phyloP scores from a whole-genome alignment of 2,888 invertebrate genomes.

The Cerceris ruficornis region DNA sequence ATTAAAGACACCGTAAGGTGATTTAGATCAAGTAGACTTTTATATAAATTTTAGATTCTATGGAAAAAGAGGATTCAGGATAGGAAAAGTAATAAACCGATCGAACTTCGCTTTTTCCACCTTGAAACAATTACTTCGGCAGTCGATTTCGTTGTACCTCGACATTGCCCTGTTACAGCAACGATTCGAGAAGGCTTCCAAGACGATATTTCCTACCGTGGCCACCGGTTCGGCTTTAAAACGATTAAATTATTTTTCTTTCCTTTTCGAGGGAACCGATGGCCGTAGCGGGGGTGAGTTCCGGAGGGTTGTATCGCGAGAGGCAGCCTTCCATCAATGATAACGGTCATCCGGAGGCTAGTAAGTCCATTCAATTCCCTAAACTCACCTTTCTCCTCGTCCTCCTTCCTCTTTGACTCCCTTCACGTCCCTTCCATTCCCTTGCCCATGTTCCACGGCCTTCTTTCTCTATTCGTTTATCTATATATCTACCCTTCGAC shows the following conservation, averaged over 20 bases:
- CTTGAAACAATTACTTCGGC: not conserved
- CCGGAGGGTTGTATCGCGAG: constrained; percentile 9
- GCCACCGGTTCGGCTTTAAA: constrained; percentile 19
- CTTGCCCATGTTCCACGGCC: not conserved
- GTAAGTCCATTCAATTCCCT: constrained; percentile 61
- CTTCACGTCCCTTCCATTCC: not conserved
- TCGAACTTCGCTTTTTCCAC: not conserved
- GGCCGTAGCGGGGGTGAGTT: constrained; percentile 5
- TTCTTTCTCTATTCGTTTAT: constrained; percentile 41
- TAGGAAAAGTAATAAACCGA: no score
- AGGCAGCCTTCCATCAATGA: constrained; percentile 52
- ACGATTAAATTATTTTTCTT: constrained; percentile 49
- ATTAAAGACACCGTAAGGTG: no score
- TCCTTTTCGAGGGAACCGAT: constrained; percentile 6
- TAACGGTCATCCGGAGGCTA: constrained; percentile 62
- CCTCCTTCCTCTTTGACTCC: constrained; percentile 16
- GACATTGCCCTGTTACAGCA: not conserved
- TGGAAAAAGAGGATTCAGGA: no score
- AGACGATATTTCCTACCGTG: constrained; percentile 1
- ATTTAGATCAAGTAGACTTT: no score
- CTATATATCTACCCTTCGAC: constrained; percentile 37
- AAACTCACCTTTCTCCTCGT: constrained; percentile 40
- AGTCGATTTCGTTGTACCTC: not conserved
- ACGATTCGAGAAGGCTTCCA: not conserved
- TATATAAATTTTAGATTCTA: no score